Base-by-base conservation (phyloP, 2,113 vertebrate genomes). In the Cavia porcellus region DNA sequence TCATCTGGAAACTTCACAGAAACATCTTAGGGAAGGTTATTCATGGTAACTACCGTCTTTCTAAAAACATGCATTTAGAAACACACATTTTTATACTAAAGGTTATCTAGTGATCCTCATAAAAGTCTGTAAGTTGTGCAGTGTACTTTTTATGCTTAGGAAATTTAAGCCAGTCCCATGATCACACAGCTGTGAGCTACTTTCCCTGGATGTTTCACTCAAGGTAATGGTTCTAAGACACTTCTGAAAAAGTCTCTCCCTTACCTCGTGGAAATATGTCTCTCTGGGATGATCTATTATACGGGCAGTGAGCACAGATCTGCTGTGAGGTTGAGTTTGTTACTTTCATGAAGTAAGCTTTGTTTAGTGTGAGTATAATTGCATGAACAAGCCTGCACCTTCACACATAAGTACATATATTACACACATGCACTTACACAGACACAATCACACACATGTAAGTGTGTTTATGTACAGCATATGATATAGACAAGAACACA, bases 1-100 rank as follows among this genome's bases (percentile, higher is more conserved):
- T 94, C 94, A 90, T 94, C 84, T 70, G 4, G 82, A 86, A 93
- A 75, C 74, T 32, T 52, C 86, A 32, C 47, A 88, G 91, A 75
- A 52, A 59, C 61, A 25, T 30, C 7, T 61, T 32, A 52, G 22
- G 79, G 86, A 68, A 81, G 62, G 80, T 62, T 77, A 80, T 57
- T 81, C 79, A 64, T 59, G 70, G 83, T 68, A 80, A 35, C 45
- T 25, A 28, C 45, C 12, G 5, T 38, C 45, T 70, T 75, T 28
- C n/a, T 45, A 35, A 86, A 89, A 86, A 64, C 32, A 72, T 1
- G 5, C 14, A 28, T 61, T 77, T 62, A 68, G 87, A 96, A 90
- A 84, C 28, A 42, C 5, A 2, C 17, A 9, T 5, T 89, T 89
- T 88, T 88, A 6, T 72, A 20, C 28, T 45, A 45, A 1, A 24